These are phyloP conservation scores for human (Homo sapiens) DNA, from an alignment of 2,113 vertebrate species.

Conservation along the genomic window DNA sequence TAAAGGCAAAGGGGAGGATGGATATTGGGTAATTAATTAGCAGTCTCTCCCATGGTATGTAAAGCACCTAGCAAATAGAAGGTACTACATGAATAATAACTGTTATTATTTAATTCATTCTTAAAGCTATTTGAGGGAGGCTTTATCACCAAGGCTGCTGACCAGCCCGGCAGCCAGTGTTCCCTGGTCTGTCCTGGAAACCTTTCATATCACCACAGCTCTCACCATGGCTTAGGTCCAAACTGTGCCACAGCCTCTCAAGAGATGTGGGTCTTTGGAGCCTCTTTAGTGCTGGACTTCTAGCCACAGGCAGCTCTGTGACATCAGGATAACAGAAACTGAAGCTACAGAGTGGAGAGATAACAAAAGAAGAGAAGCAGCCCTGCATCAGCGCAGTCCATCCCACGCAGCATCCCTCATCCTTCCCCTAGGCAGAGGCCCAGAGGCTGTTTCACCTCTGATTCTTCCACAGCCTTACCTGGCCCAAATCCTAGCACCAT, in stretches of 20 bases:
- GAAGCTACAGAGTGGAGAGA: constrained; percentile 92
- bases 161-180: no score
- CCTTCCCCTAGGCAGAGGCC: constrained; percentile 90
- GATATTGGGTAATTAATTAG: background rate
- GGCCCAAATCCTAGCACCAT: constrained; percentile 79
- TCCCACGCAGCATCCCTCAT: constrained; percentile 90
- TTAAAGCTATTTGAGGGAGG: background rate
- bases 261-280: no score
- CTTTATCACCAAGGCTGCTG: no score
- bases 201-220: no score
- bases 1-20: background rate
- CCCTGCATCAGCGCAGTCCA: constrained; percentile 91
- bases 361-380: constrained; percentile 90
- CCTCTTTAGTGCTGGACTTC: no score
- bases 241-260: no score
- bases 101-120: background rate
- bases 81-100: background rate
- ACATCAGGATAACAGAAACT: constrained; percentile 87
- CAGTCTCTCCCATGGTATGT: background rate
- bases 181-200: no score
- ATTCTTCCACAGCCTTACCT: constrained; percentile 84
- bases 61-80: background rate
- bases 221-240: no score
- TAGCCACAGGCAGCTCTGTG: no score
- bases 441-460: constrained; percentile 92